Evolutionary conservation across 2,113 vertebrate species (phyloP).

Genomic region (Pantherophis guttatus): DNA sequence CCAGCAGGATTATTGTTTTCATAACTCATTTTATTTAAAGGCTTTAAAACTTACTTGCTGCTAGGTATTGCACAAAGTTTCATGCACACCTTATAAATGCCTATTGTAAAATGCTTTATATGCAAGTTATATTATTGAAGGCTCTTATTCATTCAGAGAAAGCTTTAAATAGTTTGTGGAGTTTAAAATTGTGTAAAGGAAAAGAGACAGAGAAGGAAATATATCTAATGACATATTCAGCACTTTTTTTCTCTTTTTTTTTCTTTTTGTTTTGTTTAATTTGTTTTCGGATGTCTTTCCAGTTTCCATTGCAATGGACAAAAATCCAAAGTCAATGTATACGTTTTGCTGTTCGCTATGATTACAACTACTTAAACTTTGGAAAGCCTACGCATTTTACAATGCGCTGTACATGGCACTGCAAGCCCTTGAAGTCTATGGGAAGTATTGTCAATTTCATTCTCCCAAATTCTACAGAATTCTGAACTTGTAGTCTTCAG

Average conservation of each 20-base stretch:
- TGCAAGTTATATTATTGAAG: constrained; percentile 69
- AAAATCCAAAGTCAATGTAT: constrained; percentile 66
- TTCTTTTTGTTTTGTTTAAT: constrained; percentile 40
- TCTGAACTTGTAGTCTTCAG: constrained; percentile 67
- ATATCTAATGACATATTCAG: constrained; percentile 68
- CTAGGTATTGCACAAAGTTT: constrained; percentile 70
- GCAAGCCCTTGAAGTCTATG: constrained; percentile 64
- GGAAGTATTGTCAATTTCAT: constrained; percentile 66
- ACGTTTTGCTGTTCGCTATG: constrained; percentile 66
- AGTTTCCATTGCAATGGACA: constrained; percentile 64
- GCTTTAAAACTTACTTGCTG: constrained; percentile 62
- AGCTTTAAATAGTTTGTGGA: constrained; percentile 47
- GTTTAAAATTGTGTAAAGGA: constrained; percentile 63
- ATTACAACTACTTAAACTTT: constrained; percentile 58
- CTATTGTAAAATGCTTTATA: constrained; percentile 68
- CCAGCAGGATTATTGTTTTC: constrained; percentile 54
- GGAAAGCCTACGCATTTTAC: constrained; percentile 59
- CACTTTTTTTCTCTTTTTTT: constrained; percentile 64
- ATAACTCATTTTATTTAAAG: constrained; percentile 58
- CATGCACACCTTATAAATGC: constrained; percentile 67
- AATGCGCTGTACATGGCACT: constrained; percentile 58
- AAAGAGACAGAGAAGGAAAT: constrained; percentile 5
- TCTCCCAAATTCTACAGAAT: constrained; percentile 60
- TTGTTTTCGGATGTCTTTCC: constrained; percentile 56
- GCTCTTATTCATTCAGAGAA: constrained; percentile 64